Evolutionary conservation across 2,113 vertebrate species (phyloP).

Genomic region (Setophaga coronata): DNA sequence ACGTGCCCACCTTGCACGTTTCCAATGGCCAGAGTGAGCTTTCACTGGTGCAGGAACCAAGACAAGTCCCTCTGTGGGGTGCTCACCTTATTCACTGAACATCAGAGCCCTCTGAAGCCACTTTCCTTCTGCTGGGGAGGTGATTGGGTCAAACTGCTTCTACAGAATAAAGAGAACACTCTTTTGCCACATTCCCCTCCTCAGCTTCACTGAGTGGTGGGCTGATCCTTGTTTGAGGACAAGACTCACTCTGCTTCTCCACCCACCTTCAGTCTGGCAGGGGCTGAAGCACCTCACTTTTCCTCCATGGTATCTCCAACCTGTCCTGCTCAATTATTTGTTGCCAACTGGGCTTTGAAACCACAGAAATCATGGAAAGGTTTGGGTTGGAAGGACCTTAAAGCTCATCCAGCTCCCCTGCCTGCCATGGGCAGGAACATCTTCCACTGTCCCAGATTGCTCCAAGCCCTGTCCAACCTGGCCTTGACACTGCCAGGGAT

Average conservation of each 20-base stretch:
- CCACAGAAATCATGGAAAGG: neutral
- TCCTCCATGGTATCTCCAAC: neutral
- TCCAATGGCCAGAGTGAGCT: neutral
- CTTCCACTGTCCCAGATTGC: accelerated
- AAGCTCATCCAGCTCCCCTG: accelerated
- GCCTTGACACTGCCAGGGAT: neutral
- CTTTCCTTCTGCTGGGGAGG: neutral
- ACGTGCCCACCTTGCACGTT: accelerated
- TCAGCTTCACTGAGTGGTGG: neutral
- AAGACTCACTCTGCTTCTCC: neutral
- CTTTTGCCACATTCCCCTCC: neutral
- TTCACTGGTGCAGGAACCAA: accelerated
- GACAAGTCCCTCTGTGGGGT: neutral
- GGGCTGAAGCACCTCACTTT: neutral
- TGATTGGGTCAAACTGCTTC: neutral
- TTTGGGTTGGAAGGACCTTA: neutral
- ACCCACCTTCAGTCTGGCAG: neutral
- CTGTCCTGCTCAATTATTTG: neutral
- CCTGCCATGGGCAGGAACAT: neutral
- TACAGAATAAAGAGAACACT: neutral
- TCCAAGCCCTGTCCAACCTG: accelerated
- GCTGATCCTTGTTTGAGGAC: neutral
- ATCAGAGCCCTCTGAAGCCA: neutral
- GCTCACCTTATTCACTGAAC: neutral
- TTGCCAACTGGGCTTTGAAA: neutral